Evolutionary conservation across 2,888 invertebrate species (phyloP).

Genomic region (Arenicola marina): DNA sequence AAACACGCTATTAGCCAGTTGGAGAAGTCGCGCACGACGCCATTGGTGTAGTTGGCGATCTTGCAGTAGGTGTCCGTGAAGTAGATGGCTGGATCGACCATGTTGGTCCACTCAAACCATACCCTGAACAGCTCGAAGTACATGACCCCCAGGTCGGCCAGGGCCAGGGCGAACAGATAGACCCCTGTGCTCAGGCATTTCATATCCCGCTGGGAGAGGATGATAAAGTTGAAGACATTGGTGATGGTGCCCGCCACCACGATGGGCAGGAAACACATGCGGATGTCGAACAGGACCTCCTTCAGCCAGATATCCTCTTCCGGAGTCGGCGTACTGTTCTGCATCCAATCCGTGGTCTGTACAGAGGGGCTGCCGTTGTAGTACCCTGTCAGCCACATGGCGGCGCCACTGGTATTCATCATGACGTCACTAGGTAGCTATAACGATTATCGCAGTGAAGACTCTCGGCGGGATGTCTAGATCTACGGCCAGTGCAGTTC

Average conservation of each 20-base stretch:
- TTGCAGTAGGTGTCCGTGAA: slow-evolving; percentile 30
- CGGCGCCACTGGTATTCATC: too few relatives aligned
- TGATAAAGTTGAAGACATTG: slow-evolving; percentile 27
- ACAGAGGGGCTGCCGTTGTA: too few relatives aligned
- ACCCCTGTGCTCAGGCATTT: slow-evolving; percentile 25
- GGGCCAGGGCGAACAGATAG: slow-evolving; percentile 22
- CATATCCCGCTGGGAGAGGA: slow-evolving; percentile 23
- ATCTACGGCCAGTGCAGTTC: too few relatives aligned
- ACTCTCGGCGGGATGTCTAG: too few relatives aligned
- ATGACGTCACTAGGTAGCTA: too few relatives aligned
- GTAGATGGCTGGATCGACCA: slow-evolving; percentile 18
- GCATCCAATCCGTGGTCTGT: too few relatives aligned
- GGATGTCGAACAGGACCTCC: slow-evolving; percentile 14
- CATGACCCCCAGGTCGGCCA: slow-evolving; percentile 32
- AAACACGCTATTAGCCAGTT: slow-evolving; percentile 33
- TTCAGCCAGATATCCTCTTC: slow-evolving; percentile 6
- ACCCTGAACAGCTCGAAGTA: slow-evolving; percentile 31
- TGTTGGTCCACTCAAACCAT: slow-evolving; percentile 30
- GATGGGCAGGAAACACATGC: slow-evolving; percentile 28
- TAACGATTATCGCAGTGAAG: too few relatives aligned
- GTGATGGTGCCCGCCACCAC: slow-evolving; percentile 27
- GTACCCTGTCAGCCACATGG: too few relatives aligned
- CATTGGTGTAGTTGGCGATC: slow-evolving; percentile 28
- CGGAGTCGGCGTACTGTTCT: too few relatives aligned
- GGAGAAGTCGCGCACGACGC: slow-evolving; percentile 23